Evolutionary conservation across 2,888 invertebrate genomes (phyloP).

Genomic region (Drosophila rubida): DNA sequence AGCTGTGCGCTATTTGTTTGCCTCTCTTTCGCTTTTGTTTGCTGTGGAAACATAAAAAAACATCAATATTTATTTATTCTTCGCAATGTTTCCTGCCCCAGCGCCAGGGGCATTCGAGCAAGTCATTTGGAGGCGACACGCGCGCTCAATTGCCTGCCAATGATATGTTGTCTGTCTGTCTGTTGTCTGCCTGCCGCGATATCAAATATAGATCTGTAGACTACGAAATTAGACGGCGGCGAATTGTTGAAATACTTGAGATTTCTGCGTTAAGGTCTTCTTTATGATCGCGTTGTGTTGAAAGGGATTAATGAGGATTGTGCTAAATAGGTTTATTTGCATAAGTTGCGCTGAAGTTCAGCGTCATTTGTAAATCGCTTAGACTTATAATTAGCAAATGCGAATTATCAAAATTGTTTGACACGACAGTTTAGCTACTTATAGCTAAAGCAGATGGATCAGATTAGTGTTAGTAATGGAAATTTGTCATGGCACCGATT

Average conservation of each 20-base stretch:
- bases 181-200: no score
- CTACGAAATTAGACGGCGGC: constrained; percentile 13
- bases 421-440: background rate
- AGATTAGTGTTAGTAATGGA: background rate
- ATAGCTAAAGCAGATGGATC: background rate
- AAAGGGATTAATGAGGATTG: background rate
- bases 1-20: constrained; percentile 32
- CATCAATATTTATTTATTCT: constrained; percentile 62
- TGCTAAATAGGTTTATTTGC: background rate
- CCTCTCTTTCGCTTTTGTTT: constrained; percentile 24
- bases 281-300: background rate
- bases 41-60: constrained; percentile 44
- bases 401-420: background rate
- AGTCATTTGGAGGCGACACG: constrained; percentile 49
- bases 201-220: constrained; percentile 4
- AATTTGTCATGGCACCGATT: background rate
- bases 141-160: constrained; percentile 49
- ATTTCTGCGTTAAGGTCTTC: background rate
- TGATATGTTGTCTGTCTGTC: constrained; percentile 29
- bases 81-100: constrained; percentile 38
- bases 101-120: constrained; percentile 20
- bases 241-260: constrained; percentile 3
- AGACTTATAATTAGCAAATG: background rate
- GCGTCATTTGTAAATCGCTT: background rate
- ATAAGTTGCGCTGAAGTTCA: background rate